Evolutionary conservation across 2,797 vertebrate genomes (phyloP).

Genomic region (Nasua narica): DNA sequence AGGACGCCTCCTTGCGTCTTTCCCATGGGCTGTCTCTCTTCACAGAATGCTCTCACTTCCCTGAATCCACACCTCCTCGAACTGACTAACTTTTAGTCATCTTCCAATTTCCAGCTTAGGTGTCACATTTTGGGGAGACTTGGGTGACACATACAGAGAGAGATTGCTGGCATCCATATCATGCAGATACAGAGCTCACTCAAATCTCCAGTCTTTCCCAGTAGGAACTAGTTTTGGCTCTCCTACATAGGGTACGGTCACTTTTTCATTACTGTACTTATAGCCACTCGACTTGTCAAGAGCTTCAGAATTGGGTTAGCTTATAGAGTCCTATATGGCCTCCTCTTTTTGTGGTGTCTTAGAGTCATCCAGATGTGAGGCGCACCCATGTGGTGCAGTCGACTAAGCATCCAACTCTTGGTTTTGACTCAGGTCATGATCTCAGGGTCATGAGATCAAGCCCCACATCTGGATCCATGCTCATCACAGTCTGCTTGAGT

Average conservation of each 20-base stretch:
- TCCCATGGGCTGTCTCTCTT: neutral
- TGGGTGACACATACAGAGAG: neutral
- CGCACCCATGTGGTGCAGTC: neutral
- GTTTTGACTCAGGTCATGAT: neutral
- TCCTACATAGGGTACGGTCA: neutral
- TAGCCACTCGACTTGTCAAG: neutral
- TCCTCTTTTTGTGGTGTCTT: neutral
- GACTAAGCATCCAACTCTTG: neutral
- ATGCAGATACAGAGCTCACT: neutral
- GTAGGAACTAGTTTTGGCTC: neutral
- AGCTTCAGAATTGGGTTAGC: neutral
- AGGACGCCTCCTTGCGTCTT: neutral
- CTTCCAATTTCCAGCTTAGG: neutral
- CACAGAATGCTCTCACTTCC: neutral
- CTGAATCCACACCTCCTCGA: neutral
- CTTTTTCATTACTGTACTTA: neutral
- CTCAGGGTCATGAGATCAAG: neutral
- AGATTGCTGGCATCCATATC: neutral
- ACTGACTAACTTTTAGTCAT: neutral
- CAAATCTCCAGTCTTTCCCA: neutral
- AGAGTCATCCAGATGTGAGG: neutral
- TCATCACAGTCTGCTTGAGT: neutral
- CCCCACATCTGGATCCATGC: neutral
- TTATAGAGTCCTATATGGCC: neutral
- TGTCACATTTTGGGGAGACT: neutral